Evolutionary conservation across 1,140 invertebrate genomes (phyloP), one percentile per base, ranked within the genome.

Genomic region (Aphaenogaster floridana): DNA sequence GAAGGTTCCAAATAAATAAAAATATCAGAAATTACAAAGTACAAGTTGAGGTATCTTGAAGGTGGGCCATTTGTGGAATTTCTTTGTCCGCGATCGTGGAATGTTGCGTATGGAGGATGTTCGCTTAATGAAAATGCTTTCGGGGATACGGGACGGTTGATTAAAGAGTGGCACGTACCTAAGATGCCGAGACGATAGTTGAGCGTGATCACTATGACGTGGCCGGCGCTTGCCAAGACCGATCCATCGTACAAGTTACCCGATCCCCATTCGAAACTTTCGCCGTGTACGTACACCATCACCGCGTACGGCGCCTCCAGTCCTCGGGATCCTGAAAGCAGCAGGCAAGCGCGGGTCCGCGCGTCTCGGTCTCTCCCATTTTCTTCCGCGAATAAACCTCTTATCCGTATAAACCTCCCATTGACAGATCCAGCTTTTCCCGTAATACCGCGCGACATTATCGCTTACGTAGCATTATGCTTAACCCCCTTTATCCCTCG

Each of bases 141-240:
- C 21, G 17, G 42, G 68, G 39, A 6, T 50, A 13, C 42, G 34
- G 42, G 54, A 21, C n/a, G 2, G 42, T 50, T 76, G 54, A 84
- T 76, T 84, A 84, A 63, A 84, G 69, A n/a, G 15, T 54, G 42
- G 69, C 68, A 91, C 96, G 96, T 96, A 98, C 98, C 98, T 93
- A 99, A 95, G 87, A 98, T 96, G 80, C 98, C 98, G 85, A 99
- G 96, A 86, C 98, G 97, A 96, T 98, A 98, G 96, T 98, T 99
- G 90, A 99, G 95, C 48, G 97, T 98, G 92, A 99, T 97, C 92
- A 99, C 98, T 92, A 99, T 98, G 87, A 99, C 97, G 94, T 98
- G 97, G 78, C 98, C 98, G 92, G 97, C 97, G 90, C 98, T 98
- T 42, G 98, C 97, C 42, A 99, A 96, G n/a, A 98, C 97, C 88